Conservation (phyloP, 53 echinoderm and acorn worm species). For the Apostichopus leukothele region DNA sequence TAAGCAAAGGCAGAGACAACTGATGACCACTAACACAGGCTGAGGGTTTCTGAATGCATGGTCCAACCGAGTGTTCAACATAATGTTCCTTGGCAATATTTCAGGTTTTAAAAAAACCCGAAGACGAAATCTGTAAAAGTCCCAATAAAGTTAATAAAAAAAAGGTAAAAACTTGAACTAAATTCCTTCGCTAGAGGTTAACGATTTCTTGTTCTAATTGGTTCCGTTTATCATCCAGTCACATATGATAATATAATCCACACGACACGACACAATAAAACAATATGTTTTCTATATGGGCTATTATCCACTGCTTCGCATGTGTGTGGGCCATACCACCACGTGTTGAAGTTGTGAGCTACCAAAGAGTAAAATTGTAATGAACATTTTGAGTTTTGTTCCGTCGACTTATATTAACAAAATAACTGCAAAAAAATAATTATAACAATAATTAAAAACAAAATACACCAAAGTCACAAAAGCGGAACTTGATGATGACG, state of each 20-base stretch:
- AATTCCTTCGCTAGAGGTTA: too few species aligned
- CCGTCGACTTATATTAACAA: not conserved
- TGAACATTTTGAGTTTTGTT: conserved; percentile 27
- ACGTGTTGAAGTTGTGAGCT: conserved; percentile 12
- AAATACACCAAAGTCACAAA: not conserved
- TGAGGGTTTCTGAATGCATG: conserved; percentile 32
- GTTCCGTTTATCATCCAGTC: too few species aligned
- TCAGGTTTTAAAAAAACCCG: conserved; percentile 11
- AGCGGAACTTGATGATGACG: conserved; percentile 19
- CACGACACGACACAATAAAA: too few species aligned
- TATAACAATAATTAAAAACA: too few species aligned
- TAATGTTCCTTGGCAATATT: conserved; percentile 16
- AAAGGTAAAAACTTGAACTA: too few species aligned
- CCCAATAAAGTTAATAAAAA: too few species aligned
- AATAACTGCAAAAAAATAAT: too few species aligned
- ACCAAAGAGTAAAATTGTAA: not conserved
- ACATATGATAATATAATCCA: too few species aligned
- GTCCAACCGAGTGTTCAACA: conserved; percentile 27
- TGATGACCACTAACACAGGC: conserved; percentile 26
- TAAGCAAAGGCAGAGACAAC: conserved; percentile 31
- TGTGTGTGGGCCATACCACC: conserved; percentile 10
- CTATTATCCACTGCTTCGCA: not conserved
- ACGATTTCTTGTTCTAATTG: too few species aligned
- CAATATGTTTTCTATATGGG: too few species aligned
- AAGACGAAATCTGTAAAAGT: not conserved